These are phyloP conservation scores for Alsophila aescularia DNA, from an alignment of 2,888 invertebrate species.

Conservation along the genomic window DNA sequence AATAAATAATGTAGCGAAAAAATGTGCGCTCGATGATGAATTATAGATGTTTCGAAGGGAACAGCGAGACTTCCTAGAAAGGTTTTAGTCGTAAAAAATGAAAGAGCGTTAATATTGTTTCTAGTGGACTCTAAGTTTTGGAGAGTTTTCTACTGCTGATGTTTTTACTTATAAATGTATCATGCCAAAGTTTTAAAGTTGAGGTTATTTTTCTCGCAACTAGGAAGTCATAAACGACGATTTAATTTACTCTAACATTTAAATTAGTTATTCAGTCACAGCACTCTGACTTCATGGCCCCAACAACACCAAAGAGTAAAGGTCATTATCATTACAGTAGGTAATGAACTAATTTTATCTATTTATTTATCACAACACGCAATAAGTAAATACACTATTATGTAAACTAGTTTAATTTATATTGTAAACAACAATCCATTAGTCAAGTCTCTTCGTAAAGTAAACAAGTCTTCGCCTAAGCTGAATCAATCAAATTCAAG, in stretches of 20 bases:
- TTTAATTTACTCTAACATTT: too few relatives aligned
- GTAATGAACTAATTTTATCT: too few relatives aligned
- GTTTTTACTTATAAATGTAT: too few relatives aligned
- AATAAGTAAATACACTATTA: neutral
- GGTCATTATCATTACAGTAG: constrained; percentile 1
- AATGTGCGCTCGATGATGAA: constrained; percentile 13
- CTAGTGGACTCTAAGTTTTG: too few relatives aligned
- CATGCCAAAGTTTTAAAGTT: too few relatives aligned
- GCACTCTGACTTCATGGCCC: neutral
- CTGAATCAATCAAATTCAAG: constrained; percentile 7
- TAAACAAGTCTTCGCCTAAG: constrained; percentile 17
- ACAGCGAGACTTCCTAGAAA: neutral
- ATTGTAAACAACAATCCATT: constrained; percentile 29
- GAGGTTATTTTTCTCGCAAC: too few relatives aligned
- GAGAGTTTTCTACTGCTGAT: too few relatives aligned
- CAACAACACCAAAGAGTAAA: neutral
- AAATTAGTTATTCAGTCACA: too few relatives aligned
- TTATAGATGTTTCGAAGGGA: constrained; percentile 12
- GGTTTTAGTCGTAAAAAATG: neutral
- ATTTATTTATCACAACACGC: constrained; percentile 8
- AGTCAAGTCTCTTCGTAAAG: constrained; percentile 5
- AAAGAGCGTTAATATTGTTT: neutral
- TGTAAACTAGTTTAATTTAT: constrained; percentile 10
- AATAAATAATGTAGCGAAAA: constrained; percentile 27
- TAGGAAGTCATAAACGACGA: too few relatives aligned